A percentile compares a stretch with the other conserved stretches of the same genome.
Evolutionary conservation across 2,113 vertebrate genomes (phyloP).

Genomic region (Sylvicapra grimmia): DNA sequence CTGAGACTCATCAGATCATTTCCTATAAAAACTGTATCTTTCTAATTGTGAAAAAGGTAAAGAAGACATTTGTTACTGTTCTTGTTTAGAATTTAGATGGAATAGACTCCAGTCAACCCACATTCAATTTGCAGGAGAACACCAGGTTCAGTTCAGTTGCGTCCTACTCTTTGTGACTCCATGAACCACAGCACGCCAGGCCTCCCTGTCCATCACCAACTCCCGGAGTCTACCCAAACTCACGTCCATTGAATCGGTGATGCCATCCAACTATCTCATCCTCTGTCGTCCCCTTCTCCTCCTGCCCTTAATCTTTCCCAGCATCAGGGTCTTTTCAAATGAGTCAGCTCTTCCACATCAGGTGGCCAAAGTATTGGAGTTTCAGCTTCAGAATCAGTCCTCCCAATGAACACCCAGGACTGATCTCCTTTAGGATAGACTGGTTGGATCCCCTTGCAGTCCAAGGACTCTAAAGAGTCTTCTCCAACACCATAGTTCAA

Average conservation of each 20-base stretch:
- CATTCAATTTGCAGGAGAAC: not conserved
- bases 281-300: not conserved
- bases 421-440: not conserved
- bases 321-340: not conserved
- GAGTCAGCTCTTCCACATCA: not conserved
- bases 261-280: not conserved
- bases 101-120: not conserved
- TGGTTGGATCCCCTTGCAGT: not conserved
- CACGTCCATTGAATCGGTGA: not conserved
- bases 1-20: not conserved
- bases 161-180: not conserved
- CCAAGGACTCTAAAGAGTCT: not conserved
- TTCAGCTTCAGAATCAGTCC: not conserved
- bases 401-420: not conserved
- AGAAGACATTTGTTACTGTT: not conserved
- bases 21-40: not conserved
- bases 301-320: not conserved
- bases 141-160: rapidly evolving
- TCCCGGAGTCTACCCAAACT: not conserved
- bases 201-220: not conserved
- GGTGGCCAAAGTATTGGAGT: not conserved
- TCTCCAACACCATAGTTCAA: not conserved
- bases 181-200: not conserved
- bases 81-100: not conserved
- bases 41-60: slow-evolving; percentile 24